Percentiles rank a stretch among this genome's conserved stretches.
phyloP scores from a whole-genome alignment of 1,140 invertebrate species.

The Wiebesia pumilae region DNA sequence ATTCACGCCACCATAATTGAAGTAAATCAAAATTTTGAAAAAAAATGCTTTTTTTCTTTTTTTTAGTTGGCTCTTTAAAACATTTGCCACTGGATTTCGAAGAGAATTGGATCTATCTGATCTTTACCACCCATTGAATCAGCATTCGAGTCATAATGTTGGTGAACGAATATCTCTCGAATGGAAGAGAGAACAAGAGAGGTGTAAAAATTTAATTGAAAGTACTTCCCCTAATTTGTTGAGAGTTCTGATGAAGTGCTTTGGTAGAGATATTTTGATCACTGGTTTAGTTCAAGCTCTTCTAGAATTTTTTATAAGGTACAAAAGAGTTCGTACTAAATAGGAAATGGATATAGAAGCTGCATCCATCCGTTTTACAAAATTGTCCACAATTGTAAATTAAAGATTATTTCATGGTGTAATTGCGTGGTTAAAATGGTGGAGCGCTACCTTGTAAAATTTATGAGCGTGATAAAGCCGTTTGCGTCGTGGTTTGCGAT shows the following conservation, averaged over 20 bases:
- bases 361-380: not conserved
- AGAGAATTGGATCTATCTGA: slow-evolving; percentile 78
- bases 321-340: slow-evolving; percentile 13
- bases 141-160: slow-evolving; percentile 76
- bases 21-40: not conserved
- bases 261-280: slow-evolving; percentile 70
- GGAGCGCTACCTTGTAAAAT: too few species aligned
- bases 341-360: not conserved
- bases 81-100: slow-evolving; percentile 77
- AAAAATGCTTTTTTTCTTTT: slow-evolving; percentile 6
- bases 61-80: slow-evolving; percentile 77
- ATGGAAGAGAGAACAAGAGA: slow-evolving; percentile 73
- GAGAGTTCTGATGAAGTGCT: slow-evolving; percentile 71
- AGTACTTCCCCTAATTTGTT: slow-evolving; percentile 68
- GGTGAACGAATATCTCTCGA: slow-evolving; percentile 77
- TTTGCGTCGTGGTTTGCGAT: too few species aligned
- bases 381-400: not conserved
- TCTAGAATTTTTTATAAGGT: slow-evolving; percentile 76
- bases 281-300: slow-evolving; percentile 74
- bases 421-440: too few species aligned
- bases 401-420: too few species aligned
- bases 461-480: too few species aligned
- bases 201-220: slow-evolving; percentile 52
- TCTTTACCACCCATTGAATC: slow-evolving; percentile 78
- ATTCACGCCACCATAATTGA: not conserved